Conservation (phyloP, 2,797 vertebrate genomes). For the Catharus ustulatus region DNA sequence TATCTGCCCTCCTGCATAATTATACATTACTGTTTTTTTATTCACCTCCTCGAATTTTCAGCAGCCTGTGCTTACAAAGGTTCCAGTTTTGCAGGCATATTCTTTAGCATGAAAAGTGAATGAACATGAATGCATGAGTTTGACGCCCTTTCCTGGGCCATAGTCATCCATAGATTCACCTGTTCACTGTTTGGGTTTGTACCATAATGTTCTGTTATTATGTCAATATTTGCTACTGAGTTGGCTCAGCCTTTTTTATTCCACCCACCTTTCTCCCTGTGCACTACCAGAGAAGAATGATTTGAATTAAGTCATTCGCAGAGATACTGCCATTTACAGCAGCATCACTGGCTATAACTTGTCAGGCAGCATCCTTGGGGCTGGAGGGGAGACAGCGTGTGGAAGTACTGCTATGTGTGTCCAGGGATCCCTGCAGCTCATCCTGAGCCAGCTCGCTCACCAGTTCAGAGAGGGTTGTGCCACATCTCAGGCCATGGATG, state of each 20-base stretch:
- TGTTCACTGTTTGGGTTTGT: neutral
- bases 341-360: rapidly evolving
- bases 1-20: neutral
- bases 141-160: neutral
- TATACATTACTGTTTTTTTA: neutral
- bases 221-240: neutral
- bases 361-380: rapidly evolving
- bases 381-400: neutral
- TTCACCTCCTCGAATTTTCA: neutral
- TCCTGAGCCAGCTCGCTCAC: rapidly evolving
- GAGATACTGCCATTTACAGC: neutral
- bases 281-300: neutral
- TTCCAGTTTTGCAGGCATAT: neutral
- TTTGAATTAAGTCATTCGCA: slow-evolving; percentile 25
- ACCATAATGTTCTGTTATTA: slow-evolving; percentile 1
- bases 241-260: slow-evolving; percentile 23
- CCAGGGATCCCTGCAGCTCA: neutral
- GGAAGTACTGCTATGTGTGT: rapidly evolving
- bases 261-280: neutral
- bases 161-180: neutral
- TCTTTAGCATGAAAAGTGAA: neutral
- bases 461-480: neutral
- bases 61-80: neutral
- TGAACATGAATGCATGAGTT: neutral
- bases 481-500: rapidly evolving